Base-by-base conservation (phyloP, 2,888 invertebrate species). In the Tetropium fuscum region DNA sequence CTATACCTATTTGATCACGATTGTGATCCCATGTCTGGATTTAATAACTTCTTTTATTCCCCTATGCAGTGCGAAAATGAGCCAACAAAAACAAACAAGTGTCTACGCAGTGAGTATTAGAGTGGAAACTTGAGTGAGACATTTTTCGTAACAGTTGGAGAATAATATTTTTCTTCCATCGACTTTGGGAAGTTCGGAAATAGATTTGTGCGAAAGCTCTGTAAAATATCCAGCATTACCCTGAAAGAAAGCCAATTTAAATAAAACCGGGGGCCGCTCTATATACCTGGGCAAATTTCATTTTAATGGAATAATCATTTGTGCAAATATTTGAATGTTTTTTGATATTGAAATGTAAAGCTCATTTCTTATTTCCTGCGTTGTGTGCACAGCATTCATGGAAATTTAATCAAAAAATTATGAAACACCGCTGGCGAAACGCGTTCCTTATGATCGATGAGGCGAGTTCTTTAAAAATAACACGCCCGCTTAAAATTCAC, bases 251-350 rank as follows among this genome's bases (percentile, higher is more conserved):
- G 71, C 74, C 73, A 67, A 73, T 73, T 74, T 74, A 75, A 78
- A 76, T 78, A 78, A 75, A 74, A 71, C 64, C 66, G 66, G 68
- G 68, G 65, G 60, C 59, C 44, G 53, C 22, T 72, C n/a, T n/a
- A 68, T 74, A 73, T 80, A 80, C 80, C 81, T 81, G 80, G 76
- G 76, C 77, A 80, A 82, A 81, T 82, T 82, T 82, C 80, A 79
- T 81, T 82, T 82, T 82, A 82, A 82, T 82, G 81, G 82, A 82
- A 82, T 82, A 82, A 82, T 82, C 81, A 79, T 82, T 82, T 80
- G 79, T 77, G 82, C 80, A 82, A 82, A 82, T 82, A 82, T 82
- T 82, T 82, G 82, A 81, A 78, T 81, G 78, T 81, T 80, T 80
- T 81, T 80, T 82, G 78, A 81, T 81, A 81, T 81, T 80, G 81